Base-by-base conservation (phyloP, 2,888 invertebrate genomes). In the Asteroscopus sphinx region DNA sequence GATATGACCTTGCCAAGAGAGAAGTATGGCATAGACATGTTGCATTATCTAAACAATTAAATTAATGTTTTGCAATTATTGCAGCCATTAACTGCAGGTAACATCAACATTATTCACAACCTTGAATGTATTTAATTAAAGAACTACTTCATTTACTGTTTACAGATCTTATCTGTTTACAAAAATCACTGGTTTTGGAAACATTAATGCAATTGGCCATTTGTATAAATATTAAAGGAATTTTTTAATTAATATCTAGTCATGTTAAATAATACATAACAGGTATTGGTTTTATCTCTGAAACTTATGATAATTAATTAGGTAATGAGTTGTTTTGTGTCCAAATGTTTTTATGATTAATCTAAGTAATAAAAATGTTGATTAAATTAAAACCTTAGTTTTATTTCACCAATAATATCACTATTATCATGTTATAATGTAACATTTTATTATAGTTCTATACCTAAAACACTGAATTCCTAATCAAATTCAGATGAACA, bases 31-130 rank as follows among this genome's bases (percentile, higher is more conserved):
- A 3, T 32, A 39, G 12, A 26, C 8, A 40, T n/a, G 5, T 3
- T 26, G 8, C 21, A 16, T 8, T 32, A 16, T 44, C 21, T 35
- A 13, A 15, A 45, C 26, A 28, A 32, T 41, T 33, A 32, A 65
- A 46, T 39, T 12, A 44, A 63, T 26, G 45, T 62, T 65, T 62
- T 63, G 48, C 49, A 56, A 55, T 36, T n/a, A 52, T 52, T 69
- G 15, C 64, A 56, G 28, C 2, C 9, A 16, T 21, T 32, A 36
- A 32, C n/a, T 36, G 26, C 37, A 28, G 42, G 30, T 55, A 44
- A 15, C 28, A 40, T 13, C 33, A 53, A 51, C 25, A 55, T 2
- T 7, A 7, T 11, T 12, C 12, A n/a, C n/a, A 64, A 37, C 58
- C 65, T 58, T 70, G 57, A 44, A 35, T 48, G 32, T 26, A 28